phyloP scores from a whole-genome alignment of 2,113 vertebrate species.

The Pseudolaguvia tuberculata region DNA sequence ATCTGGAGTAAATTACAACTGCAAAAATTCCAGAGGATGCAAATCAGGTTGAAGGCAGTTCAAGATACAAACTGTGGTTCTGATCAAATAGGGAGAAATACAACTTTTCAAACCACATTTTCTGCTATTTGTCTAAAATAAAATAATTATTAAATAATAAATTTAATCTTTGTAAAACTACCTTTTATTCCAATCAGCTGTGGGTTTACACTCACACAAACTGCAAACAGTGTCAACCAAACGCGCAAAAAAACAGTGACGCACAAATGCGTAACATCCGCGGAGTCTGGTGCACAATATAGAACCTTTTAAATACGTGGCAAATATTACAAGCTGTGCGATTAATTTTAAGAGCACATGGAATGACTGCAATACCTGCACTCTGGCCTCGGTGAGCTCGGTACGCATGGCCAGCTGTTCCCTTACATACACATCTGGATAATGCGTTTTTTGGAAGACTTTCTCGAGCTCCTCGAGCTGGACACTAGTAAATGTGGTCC shows the following conservation, averaged over 20 bases:
- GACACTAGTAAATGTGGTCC: constrained; percentile 94
- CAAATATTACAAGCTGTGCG: background rate
- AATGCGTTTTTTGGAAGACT: constrained; percentile 98
- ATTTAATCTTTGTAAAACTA: background rate
- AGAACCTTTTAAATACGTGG: too few relatives aligned
- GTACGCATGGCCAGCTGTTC: constrained; percentile 97
- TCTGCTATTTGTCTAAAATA: too few relatives aligned
- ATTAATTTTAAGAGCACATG: background rate
- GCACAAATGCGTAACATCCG: background rate
- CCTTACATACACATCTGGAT: constrained; percentile 96
- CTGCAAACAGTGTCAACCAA: background rate
- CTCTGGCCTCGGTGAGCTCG: constrained; percentile 93
- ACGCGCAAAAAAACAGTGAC: background rate
- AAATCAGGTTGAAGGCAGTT: background rate
- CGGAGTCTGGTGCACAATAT: too few relatives aligned
- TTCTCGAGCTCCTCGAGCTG: constrained; percentile 97
- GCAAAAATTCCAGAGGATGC: background rate
- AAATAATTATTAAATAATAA: too few relatives aligned
- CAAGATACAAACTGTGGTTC: background rate
- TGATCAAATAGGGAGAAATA: too few relatives aligned
- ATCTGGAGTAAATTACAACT: constrained; percentile 8
- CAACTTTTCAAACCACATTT: background rate
- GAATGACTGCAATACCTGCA: constrained; percentile 76
- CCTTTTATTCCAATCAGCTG: background rate
- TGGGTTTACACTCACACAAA: background rate